Base-by-base conservation (phyloP, 1,140 invertebrate genomes). In the Thaumatotibia leucotreta region DNA sequence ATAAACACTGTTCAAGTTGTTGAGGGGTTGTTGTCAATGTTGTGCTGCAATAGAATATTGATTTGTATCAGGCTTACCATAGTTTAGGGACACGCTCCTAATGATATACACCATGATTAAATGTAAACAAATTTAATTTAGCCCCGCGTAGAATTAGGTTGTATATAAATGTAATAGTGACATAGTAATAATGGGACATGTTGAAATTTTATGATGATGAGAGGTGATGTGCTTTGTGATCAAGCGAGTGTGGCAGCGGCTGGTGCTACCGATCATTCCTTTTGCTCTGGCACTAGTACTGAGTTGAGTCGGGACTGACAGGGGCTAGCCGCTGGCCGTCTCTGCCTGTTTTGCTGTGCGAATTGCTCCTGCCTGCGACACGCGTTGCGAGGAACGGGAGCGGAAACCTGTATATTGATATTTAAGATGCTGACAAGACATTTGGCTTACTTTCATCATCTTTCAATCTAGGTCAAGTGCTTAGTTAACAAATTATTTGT, bases 121-220 rank as follows among this genome's bases (percentile, higher is more conserved):
- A 29, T 58, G 29, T 14, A 20, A 27, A 27, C 14, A 58, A 27
- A 27, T 58, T 58, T 58, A 58, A 58, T 58, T 58, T 27, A 58
- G 52, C 23, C 24, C 52, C 52, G 23, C 52, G 29, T 58, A 58
- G 52, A 58, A n/a, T 27, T 58, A 58, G 52, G 52, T 58, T 58
- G 52, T 58, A 58, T 29, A 58, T 58, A 58, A 27, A 27, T 58
- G 52, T 58, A 58, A 27, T 29, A 45, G 39, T 45, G 17, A 14
- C 24, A 58, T 58, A 31, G 52, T 29, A 58, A 29, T 27, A 27
- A 58, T 58, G 52, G 23, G 52, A 58, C 52, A 27, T 58, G 52
- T 58, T 58, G 24, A 58, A 31, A 58, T 27, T 58, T 58, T 17
- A 27, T 58, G 10, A 27, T 24, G 22, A 54, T 54, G 23, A 24